These are phyloP conservation scores for Himalopsyche kuldschensis DNA, from an alignment of 2,888 invertebrate genomes.

Conservation along the genomic window DNA sequence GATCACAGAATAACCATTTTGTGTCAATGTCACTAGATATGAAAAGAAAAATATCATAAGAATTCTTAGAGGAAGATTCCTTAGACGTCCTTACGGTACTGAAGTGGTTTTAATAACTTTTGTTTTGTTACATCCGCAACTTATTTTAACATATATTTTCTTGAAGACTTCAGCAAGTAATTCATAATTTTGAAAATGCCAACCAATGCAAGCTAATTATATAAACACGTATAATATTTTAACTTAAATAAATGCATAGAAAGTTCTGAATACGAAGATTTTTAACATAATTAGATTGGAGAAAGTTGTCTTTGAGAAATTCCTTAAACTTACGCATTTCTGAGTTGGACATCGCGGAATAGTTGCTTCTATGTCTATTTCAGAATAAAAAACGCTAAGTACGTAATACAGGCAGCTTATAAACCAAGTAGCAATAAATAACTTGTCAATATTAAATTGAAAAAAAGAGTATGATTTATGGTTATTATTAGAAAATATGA, in stretches of 20 bases:
- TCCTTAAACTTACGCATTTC: neutral
- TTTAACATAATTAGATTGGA: neutral
- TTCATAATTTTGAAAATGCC: no score
- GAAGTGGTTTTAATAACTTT: no score
- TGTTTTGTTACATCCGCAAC: no score
- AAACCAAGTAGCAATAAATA: neutral
- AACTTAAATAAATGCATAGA: neutral
- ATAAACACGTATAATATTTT: no score
- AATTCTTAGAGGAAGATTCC: no score
- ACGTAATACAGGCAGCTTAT: neutral
- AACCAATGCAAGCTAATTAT: no score
- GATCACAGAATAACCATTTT: no score
- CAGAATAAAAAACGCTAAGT: neutral
- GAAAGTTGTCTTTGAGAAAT: neutral
- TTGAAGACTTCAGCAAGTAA: no score
- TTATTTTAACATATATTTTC: no score
- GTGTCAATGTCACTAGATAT: no score
- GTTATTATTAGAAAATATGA: neutral
- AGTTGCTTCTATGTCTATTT: neutral
- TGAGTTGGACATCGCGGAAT: neutral
- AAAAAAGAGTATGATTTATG: neutral
- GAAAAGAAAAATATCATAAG: no score
- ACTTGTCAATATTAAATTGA: neutral
- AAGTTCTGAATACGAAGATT: neutral
- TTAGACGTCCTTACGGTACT: no score